A percentile compares a stretch with the other conserved stretches of the same genome.
Evolutionary conservation across 2,888 invertebrate species (phyloP).

Genomic region (Parnassius mnemosyne): DNA sequence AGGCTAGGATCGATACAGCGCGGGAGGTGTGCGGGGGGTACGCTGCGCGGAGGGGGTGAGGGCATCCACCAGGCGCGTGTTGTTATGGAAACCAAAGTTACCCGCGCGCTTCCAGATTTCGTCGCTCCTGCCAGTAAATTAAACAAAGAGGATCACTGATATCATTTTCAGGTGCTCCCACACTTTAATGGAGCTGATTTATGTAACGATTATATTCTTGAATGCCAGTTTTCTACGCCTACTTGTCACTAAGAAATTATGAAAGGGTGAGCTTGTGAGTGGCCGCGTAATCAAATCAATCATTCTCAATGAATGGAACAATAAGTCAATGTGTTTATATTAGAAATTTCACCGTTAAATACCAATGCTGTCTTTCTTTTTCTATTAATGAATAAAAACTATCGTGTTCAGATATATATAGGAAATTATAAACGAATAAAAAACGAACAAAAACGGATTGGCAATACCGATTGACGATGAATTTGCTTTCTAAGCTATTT

Average conservation of each 20-base stretch:
- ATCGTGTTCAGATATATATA: constrained; percentile 4
- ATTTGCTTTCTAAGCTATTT: constrained; percentile 17
- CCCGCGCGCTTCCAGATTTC: constrained; percentile 75
- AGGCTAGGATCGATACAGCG: constrained; percentile 53
- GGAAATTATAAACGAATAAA: no score
- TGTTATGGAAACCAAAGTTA: constrained; percentile 77
- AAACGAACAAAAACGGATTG: neutral
- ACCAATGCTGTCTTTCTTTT: neutral
- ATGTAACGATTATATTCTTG: constrained; percentile 26
- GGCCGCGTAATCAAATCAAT: constrained; percentile 22
- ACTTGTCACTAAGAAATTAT: constrained; percentile 19
- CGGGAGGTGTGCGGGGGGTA: constrained; percentile 34
- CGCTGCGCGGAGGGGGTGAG: constrained; percentile 31
- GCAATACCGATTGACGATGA: constrained; percentile 14
- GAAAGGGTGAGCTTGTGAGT: constrained; percentile 15
- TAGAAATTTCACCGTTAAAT: constrained; percentile 3
- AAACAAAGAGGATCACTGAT: constrained; percentile 72
- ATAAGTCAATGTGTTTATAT: constrained; percentile 4
- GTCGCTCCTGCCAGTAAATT: constrained; percentile 73
- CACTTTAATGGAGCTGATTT: constrained; percentile 26
- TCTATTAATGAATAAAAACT: constrained; percentile 10
- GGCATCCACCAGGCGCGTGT: constrained; percentile 65
- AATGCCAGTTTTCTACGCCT: constrained; percentile 22
- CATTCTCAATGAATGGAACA: constrained; percentile 19
- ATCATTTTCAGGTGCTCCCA: constrained; percentile 54